A percentile compares a stretch with the other conserved stretches of the same genome.
Conservation (phyloP, 1,140 invertebrate genomes). For the Sinonovacula constricta region DNA sequence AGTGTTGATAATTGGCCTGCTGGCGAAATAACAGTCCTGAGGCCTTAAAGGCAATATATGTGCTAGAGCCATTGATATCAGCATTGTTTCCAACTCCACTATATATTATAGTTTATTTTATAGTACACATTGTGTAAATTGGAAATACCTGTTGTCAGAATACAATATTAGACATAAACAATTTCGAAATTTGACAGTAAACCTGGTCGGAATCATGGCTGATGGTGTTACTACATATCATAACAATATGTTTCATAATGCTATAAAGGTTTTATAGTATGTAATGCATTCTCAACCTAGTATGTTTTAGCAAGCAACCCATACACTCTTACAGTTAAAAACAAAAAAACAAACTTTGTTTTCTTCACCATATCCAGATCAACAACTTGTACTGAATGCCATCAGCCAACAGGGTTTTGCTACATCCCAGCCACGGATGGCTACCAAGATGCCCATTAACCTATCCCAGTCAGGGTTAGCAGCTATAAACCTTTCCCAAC, state of each 20-base stretch:
- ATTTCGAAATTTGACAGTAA: no score
- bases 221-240: no score
- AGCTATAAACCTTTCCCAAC: neutral
- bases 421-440: neutral
- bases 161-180: no score
- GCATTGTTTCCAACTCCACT: no score
- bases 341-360: neutral
- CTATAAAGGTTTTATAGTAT: neutral
- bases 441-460: neutral
- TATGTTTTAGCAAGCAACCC: no score
- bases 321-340: neutral
- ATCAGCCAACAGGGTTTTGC: neutral
- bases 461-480: neutral
- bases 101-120: no score
- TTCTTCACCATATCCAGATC: neutral
- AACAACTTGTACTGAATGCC: neutral
- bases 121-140: no score
- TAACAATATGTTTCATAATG: neutral
- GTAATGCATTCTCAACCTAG: neutral
- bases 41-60: no score
- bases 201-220: no score
- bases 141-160: no score
- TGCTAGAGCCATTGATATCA: no score
- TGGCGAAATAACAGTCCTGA: no score
- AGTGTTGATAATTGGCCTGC: neutral